phyloP scores from a whole-genome alignment of 1,140 invertebrate species.

The Drosophila miranda region DNA sequence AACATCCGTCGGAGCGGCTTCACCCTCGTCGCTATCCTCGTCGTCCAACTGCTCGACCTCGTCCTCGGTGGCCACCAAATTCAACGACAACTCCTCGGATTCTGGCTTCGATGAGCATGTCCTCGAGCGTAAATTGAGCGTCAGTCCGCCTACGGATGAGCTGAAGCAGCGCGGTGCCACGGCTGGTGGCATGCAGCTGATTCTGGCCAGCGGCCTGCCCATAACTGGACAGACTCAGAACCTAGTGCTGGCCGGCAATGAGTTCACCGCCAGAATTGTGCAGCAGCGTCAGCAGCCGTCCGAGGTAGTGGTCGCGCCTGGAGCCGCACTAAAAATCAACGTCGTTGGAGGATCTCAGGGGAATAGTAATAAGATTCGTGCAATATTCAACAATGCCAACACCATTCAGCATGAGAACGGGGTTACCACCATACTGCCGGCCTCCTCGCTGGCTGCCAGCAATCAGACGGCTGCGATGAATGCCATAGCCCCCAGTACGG shows the following conservation, averaged over 20 bases:
- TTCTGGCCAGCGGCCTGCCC: constrained; percentile 72
- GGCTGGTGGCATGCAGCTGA: constrained; percentile 55
- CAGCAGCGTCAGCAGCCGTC: constrained; percentile 25
- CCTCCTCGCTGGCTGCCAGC: constrained; percentile 71
- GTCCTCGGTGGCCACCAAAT: constrained; percentile 77
- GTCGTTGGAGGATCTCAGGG: constrained; percentile 65
- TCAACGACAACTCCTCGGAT: constrained; percentile 86
- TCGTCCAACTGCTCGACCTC: constrained; percentile 72
- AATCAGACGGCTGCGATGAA: constrained; percentile 76
- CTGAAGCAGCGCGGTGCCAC: constrained; percentile 23
- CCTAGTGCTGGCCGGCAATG: constrained; percentile 73
- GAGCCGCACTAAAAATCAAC: constrained; percentile 35
- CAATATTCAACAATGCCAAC: constrained; percentile 74
- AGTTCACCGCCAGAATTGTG: constrained; percentile 71
- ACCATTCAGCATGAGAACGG: constrained; percentile 79
- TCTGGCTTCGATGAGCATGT: constrained; percentile 87
- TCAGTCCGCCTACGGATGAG: constrained; percentile 73
- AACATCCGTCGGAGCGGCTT: constrained; percentile 83
- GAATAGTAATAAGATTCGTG: constrained; percentile 68
- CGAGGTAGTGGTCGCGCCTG: background rate
- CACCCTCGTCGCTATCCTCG: constrained; percentile 64
- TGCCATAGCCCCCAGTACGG: constrained; percentile 73
- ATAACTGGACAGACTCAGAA: constrained; percentile 72
- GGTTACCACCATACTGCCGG: constrained; percentile 75
- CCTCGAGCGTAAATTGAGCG: constrained; percentile 70